Evolutionary conservation across 2,113 vertebrate genomes (phyloP), one percentile per base, ranked within the genome.

Genomic region (Daphoenositta chrysoptera): DNA sequence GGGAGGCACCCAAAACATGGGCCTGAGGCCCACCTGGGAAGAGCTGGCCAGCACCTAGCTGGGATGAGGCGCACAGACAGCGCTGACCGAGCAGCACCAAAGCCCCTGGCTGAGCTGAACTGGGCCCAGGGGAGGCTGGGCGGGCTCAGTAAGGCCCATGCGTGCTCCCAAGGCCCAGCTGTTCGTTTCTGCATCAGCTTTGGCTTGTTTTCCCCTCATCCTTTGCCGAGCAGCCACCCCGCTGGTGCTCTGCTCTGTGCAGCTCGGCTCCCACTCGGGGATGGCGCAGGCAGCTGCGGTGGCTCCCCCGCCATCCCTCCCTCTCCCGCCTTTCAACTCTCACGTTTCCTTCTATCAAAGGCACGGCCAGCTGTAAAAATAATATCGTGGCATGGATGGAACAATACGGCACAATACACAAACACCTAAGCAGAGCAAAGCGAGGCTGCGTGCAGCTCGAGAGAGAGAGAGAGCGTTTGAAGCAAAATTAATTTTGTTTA

Each of bases 311-410:
- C 60, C 47, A 60, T 24, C 9, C 1, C 27, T 14, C 47, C 50
- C 60, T 51, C 58, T 69, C 50, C 71, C 0, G 24, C 87, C 85
- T 70, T 40, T 9, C 9, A 79, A 63, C 79, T 53, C 68, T 21
- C 83, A 51, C 18, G 4, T 63, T 75, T 90, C 56, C 87, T 57
- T 10, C 0, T 35, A 80, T 83, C 97, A 94, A 96, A 97, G 96
- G 76, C 90, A 48, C 0, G 1, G 50, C 93, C 97, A 95, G 94
- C 97, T 97, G 95, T 94, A 96, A 97, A 96, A 97, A 95, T 87
- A 96, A 85, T 44, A 45, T 75, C 70, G 91, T 81, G 94, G 94
- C 94, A 83, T 2, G 30, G 83, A 42, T 19, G 81, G 91, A 83
- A 89, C 82, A 50, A 35, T 27, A 66, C 2, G 0, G 88, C 60